These are phyloP conservation scores for Lottia gigantea DNA, from an alignment of 2,888 invertebrate genomes.

Conservation along the genomic window DNA sequence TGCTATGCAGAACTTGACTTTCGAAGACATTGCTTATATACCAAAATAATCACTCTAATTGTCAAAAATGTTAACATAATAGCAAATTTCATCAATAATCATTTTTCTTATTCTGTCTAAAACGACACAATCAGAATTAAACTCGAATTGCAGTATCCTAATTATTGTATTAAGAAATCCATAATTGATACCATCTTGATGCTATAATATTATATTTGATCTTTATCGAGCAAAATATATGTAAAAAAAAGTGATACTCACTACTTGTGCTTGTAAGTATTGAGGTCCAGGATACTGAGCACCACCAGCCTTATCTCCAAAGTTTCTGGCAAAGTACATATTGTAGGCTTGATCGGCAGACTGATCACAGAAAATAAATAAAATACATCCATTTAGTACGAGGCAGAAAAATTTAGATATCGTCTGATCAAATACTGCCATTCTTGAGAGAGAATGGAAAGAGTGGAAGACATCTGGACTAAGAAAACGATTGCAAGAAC, in stretches of 20 bases:
- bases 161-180: too few species aligned
- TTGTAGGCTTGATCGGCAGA: slow-evolving; percentile 49
- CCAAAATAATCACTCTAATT: too few species aligned
- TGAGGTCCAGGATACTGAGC: slow-evolving; percentile 38
- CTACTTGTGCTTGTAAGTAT: slow-evolving; percentile 53
- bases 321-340: slow-evolving; percentile 42
- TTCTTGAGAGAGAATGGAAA: background rate
- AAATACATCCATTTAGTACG: too few species aligned
- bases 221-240: background rate
- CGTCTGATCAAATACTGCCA: background rate
- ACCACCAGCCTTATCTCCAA: slow-evolving; percentile 43
- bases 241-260: slow-evolving; percentile 31
- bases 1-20: too few species aligned
- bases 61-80: background rate
- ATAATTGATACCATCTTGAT: too few species aligned
- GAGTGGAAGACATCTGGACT: background rate
- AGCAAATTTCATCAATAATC: background rate
- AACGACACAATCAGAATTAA: background rate
- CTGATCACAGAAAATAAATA: slow-evolving; percentile 28
- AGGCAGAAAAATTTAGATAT: too few species aligned
- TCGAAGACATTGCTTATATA: too few species aligned
- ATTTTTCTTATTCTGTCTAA: background rate
- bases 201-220: too few species aligned
- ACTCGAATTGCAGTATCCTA: too few species aligned
- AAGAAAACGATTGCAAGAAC: background rate